Evolutionary conservation across 2,797 vertebrate genomes (phyloP), one percentile per base, ranked within the genome.

Genomic region (Alectoris magna): DNA sequence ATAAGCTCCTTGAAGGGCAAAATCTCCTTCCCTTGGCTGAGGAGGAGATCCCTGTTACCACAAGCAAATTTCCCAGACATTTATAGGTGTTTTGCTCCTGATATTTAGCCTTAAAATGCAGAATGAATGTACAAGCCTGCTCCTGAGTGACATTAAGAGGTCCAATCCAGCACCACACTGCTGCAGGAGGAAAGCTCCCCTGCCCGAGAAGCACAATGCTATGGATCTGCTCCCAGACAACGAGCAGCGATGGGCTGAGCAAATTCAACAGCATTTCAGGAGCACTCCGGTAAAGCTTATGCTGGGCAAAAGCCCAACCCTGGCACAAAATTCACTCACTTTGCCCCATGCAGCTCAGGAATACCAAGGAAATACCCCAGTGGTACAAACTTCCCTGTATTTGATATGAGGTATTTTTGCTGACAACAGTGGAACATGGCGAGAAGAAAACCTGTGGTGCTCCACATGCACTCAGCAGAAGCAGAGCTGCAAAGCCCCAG

Each of bases 381-480:
- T 1, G 39, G 36, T 6, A 12, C 27, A 22, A 15, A 46, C 18
- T 58, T 64, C 44, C 24, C 79, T 8, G 11, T 21, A 4, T 43
- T 44, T 22, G 15, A 7, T 4, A 7, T 4, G 24, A 74, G 34
- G 7, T 9, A 11, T 51, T 71, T 29, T 9, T 27, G 17, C 1
- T 1, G 15, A 7, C 23, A 2, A 2, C 36, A 12, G 11, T 27
- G 58, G 58, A 70, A 55, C 12, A 29, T 0, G 2, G 70, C 14
- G 49, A 66, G 74, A 11, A 79, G 49, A 24, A 59, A 27, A 34
- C n/a, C 39, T 36, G 6, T 4, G 14, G 38, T 0, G 9, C 38
- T 34, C 51, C 11, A 10, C 3, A 0, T 0, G 0, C 1, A 27
- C 9, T n/a, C 62, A 12, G 55, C 56, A 29, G 62, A 11, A 22